Evolutionary conservation across 2,113 vertebrate species (phyloP).

Genomic region (Xyrauchen texanus): DNA sequence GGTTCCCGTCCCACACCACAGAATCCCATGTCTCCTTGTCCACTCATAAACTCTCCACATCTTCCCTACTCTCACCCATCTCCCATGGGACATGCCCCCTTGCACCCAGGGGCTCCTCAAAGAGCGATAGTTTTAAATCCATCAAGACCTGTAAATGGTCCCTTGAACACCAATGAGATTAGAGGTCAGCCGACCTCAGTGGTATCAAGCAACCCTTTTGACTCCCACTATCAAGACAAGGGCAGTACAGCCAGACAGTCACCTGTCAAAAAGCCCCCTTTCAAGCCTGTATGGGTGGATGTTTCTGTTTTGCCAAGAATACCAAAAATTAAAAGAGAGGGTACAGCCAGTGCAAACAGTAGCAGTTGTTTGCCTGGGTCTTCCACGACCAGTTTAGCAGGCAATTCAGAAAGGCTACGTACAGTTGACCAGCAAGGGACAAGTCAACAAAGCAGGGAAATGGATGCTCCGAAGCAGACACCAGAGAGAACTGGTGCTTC

Average conservation of each 20-base stretch:
- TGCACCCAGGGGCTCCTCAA: slow-evolving; percentile 62
- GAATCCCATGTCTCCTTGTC: slow-evolving; percentile 22
- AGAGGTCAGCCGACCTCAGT: slow-evolving; percentile 26
- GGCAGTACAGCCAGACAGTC: slow-evolving; percentile 41
- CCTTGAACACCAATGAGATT: neutral
- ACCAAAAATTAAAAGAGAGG: slow-evolving; percentile 89
- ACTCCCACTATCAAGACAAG: slow-evolving; percentile 58
- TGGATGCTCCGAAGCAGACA: slow-evolving; percentile 63
- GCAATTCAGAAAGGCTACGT: slow-evolving; percentile 75
- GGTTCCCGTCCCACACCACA: slow-evolving; percentile 10
- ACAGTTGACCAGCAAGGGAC: slow-evolving; percentile 64
- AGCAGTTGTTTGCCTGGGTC: slow-evolving; percentile 71
- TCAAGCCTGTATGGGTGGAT: slow-evolving; percentile 78
- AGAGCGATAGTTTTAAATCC: slow-evolving; percentile 54
- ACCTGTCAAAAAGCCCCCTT: slow-evolving; percentile 61
- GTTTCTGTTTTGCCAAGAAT: slow-evolving; percentile 88
- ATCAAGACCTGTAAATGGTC: slow-evolving; percentile 48
- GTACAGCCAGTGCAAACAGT: slow-evolving; percentile 45
- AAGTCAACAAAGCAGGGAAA: slow-evolving; percentile 57
- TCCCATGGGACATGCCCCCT: slow-evolving; percentile 33
- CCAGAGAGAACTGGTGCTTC: slow-evolving; percentile 55
- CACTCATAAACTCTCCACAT: neutral
- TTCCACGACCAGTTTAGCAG: slow-evolving; percentile 82
- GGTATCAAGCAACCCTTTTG: slow-evolving; percentile 11
- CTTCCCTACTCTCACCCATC: slow-evolving; percentile 53